phyloP scores from a whole-genome alignment of 2,797 vertebrate genomes.

The Megalops cyprinoides region DNA sequence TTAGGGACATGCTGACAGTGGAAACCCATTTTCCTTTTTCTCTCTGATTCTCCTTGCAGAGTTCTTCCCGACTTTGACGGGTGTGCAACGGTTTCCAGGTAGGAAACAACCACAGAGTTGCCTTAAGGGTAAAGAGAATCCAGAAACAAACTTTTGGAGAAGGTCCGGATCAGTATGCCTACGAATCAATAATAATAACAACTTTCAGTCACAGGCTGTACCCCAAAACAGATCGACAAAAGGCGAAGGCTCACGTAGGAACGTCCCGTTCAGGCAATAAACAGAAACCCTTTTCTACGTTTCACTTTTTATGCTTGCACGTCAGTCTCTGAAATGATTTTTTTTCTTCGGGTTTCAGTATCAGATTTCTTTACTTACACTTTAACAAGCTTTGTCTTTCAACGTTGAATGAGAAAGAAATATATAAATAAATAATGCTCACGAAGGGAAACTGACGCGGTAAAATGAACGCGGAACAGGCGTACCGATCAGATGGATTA shows the following conservation, averaged over 20 bases:
- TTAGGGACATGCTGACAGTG: slow-evolving; percentile 13
- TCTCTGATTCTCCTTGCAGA: slow-evolving; percentile 17
- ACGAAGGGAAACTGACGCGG: neutral
- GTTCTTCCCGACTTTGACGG: slow-evolving; percentile 10
- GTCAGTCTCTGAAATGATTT: neutral
- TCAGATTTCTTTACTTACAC: slow-evolving; percentile 48
- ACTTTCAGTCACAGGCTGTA: neutral
- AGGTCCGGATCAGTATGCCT: slow-evolving; percentile 6
- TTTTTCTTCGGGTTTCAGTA: slow-evolving; percentile 35
- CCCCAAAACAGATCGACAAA: neutral
- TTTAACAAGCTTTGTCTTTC: slow-evolving; percentile 55
- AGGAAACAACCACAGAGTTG: neutral
- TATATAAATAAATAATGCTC: neutral
- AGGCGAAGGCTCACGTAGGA: no score
- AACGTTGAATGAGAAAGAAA: slow-evolving; percentile 30
- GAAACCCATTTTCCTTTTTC: neutral
- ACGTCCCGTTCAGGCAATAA: no score
- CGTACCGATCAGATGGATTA: slow-evolving; percentile 67
- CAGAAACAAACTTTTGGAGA: neutral
- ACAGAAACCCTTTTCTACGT: neutral
- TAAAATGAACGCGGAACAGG: slow-evolving; percentile 60
- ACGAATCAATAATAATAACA: neutral
- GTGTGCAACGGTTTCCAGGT: slow-evolving; percentile 23
- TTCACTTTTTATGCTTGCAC: neutral
- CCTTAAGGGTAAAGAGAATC: neutral